phyloP scores from a whole-genome alignment of 2,888 invertebrate species.

The Tyria jacobaeae region DNA sequence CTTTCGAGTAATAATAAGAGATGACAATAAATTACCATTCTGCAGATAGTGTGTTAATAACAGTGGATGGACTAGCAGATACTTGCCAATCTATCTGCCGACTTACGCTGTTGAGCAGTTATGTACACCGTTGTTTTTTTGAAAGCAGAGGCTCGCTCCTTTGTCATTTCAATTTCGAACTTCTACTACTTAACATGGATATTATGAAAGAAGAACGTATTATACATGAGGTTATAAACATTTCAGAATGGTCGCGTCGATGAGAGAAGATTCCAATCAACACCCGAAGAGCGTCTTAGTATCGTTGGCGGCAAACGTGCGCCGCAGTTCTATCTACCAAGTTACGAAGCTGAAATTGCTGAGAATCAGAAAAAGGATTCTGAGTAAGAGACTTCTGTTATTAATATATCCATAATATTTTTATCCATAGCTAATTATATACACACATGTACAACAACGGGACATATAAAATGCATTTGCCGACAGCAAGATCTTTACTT shows the following conservation, averaged over 20 bases:
- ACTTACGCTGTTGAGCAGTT: background rate
- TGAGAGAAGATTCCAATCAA: constrained; percentile 95
- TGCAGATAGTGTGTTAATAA: no score
- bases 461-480: no score
- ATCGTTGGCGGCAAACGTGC: constrained; percentile 99
- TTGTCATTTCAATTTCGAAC: background rate
- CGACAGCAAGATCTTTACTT: no score
- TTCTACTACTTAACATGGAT: background rate
- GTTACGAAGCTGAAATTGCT: constrained; percentile 97
- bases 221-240: background rate
- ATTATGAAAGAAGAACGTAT: background rate
- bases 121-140: background rate
- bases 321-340: constrained; percentile 98
- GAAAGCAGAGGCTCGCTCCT: background rate
- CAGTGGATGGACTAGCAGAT: no score
- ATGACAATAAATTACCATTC: no score
- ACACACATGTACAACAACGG: background rate
- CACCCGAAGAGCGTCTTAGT: constrained; percentile 95
- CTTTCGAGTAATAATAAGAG: no score
- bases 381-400: constrained; percentile 91
- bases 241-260: constrained; percentile 95
- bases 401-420: background rate
- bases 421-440: background rate
- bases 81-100: background rate
- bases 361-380: constrained; percentile 99